Evolutionary conservation across 2,888 invertebrate species (phyloP), one percentile per base, ranked within the genome.

Genomic region (Altica lythri): DNA sequence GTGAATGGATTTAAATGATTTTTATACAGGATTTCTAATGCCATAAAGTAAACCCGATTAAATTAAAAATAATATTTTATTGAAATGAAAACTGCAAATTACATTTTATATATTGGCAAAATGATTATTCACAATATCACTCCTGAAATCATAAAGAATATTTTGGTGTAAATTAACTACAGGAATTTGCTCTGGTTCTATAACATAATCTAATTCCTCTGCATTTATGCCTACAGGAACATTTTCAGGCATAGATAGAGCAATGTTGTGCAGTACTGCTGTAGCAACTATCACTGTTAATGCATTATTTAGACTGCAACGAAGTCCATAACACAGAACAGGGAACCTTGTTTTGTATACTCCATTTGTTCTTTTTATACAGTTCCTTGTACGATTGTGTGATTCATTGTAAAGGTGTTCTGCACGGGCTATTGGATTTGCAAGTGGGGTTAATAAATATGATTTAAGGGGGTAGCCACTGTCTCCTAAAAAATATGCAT

Each of bases 201-300:
- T 46, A 8, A 47, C 32, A 42, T 52, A 55, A 47, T 51, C 19
- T 9, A 52, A 40, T 34, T 42, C 46, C 10, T 29, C 38, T 17
- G 42, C 12, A 25, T 46, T 35, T 45, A 52, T 40, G 34, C 40
- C 32, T 12, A 25, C 46, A 22, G 47, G 46, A 17, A 45, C 18
- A 44, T 34, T 32, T 34, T 52, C 46, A 12, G 35, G 18, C 50
- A 55, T 46, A 14, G 25, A 17, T 16, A 14, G 19, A n/a, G 50
- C 42, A 19, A 52, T 46, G 34, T 46, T 52, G 30, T 55, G 47
- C 34, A 55, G 29, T 16, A 55, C 52, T 6, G 42, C 55, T 27
- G 52, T 42, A 10, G 51, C 22, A 6, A 5, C 22, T 3, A 5
- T 19, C 22, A 19, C 22, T 6, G 22, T 19, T 19, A 5, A 5